These are phyloP conservation scores for Diglossa cyanea DNA, from an alignment of 2,797 vertebrate species.

Conservation along the genomic window DNA sequence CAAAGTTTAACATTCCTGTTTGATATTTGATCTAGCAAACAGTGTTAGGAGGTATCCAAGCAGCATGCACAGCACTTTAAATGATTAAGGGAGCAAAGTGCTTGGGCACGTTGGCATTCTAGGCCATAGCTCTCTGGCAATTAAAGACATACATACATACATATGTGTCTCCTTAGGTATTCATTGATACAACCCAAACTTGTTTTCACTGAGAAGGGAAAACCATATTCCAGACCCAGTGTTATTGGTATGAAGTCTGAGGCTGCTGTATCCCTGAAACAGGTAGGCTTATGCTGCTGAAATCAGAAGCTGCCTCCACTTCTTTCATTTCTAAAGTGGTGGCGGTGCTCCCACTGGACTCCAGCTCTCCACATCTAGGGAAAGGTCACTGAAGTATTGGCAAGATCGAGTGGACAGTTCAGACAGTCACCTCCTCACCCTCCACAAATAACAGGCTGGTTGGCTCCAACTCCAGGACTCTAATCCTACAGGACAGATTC, in stretches of 20 bases:
- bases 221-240: background rate
- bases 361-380: background rate
- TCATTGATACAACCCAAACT: background rate
- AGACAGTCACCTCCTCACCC: background rate
- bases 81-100: conserved; percentile 38
- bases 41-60: conserved; percentile 64
- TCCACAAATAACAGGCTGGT: conserved; percentile 6
- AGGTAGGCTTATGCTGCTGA: background rate
- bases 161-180: background rate
- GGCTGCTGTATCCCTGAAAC: background rate
- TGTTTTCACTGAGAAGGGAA: background rate
- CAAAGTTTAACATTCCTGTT: conserved; percentile 63
- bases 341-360: background rate
- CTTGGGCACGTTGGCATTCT: conserved; percentile 51
- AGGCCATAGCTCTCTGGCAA: conserved; percentile 22
- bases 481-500: background rate
- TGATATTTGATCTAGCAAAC: conserved; percentile 70
- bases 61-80: conserved; percentile 57
- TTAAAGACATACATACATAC: background rate
- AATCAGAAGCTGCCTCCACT: background rate
- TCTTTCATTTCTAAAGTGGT: background rate
- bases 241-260: background rate
- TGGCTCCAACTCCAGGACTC: background rate
- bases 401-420: background rate
- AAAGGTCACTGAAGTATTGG: conserved; percentile 18